Conservation (phyloP, 2,113 vertebrate genomes). For the Callipepla californica region DNA sequence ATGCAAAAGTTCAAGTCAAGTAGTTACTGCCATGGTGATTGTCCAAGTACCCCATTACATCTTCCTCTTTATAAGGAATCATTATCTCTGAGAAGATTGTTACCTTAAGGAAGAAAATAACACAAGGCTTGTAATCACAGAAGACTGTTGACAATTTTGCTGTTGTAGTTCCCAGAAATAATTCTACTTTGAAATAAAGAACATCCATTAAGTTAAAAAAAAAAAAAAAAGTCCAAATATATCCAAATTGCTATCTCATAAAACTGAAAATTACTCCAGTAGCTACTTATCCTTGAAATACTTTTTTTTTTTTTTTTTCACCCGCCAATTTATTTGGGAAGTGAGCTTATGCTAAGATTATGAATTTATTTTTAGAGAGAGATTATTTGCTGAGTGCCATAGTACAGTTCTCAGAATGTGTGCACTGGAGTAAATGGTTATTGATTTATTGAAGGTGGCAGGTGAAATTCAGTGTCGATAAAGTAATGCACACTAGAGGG, state of each 20-base stretch:
- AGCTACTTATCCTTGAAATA: not conserved
- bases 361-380: not conserved
- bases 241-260: not conserved
- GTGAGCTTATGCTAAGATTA: not conserved
- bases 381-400: not conserved
- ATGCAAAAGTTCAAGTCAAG: not conserved
- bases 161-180: not conserved
- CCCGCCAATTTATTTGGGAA: not conserved
- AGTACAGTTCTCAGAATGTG: not conserved
- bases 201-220: not conserved
- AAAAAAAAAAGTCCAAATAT: not conserved
- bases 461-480: constrained; percentile 31
- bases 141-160: not conserved
- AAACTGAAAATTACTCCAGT: not conserved
- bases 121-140: not conserved
- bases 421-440: not conserved
- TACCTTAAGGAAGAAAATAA: not conserved
- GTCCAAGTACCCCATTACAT: not conserved
- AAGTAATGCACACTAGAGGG: not conserved
- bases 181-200: not conserved
- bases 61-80: not conserved
- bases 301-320: not conserved
- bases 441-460: constrained; percentile 36
- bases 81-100: not conserved
- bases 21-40: not conserved